phyloP scores from a whole-genome alignment of 2,113 vertebrate genomes.

The Eptatretus burgeri region DNA sequence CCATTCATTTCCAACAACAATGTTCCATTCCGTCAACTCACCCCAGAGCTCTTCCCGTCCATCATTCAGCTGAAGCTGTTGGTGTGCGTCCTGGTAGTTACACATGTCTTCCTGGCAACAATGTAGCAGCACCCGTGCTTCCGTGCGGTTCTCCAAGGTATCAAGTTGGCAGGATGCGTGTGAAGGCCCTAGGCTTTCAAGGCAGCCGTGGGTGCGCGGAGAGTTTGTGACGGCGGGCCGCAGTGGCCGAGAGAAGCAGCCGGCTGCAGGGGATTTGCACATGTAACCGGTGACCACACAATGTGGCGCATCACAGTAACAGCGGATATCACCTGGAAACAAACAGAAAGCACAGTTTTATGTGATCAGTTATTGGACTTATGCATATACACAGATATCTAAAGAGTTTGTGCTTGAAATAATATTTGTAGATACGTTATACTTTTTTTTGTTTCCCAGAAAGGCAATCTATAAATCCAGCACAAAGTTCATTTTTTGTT shows the following conservation, averaged over 20 bases:
- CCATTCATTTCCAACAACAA: too few species aligned
- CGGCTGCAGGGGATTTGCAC: conserved; percentile 9
- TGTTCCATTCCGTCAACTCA: too few species aligned
- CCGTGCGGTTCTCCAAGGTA: conserved; percentile 3
- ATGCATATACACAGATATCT: too few species aligned
- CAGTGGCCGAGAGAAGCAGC: conserved; percentile 8
- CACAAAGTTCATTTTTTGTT: too few species aligned
- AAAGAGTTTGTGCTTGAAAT: too few species aligned
- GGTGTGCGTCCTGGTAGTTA: conserved; percentile 9
- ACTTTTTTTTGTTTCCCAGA: too few species aligned
- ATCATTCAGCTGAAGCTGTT: conserved; percentile 3
- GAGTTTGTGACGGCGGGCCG: conserved; percentile 6
- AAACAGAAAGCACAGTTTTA: too few species aligned
- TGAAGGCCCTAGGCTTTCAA: conserved; percentile 5
- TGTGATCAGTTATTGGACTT: too few species aligned
- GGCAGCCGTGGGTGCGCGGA: conserved; percentile 8
- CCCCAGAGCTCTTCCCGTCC: too few species aligned
- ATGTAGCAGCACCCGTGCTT: conserved; percentile 7
- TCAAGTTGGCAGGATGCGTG: not conserved
- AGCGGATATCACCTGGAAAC: conserved; percentile 9
- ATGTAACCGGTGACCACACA: conserved; percentile 9
- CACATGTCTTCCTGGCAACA: conserved; percentile 10
- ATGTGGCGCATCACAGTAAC: conserved; percentile 9
- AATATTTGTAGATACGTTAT: too few species aligned
- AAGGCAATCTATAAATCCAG: too few species aligned